Evolutionary conservation across 2,888 invertebrate species (phyloP).

Genomic region (Thecocarcelia acutangulata): DNA sequence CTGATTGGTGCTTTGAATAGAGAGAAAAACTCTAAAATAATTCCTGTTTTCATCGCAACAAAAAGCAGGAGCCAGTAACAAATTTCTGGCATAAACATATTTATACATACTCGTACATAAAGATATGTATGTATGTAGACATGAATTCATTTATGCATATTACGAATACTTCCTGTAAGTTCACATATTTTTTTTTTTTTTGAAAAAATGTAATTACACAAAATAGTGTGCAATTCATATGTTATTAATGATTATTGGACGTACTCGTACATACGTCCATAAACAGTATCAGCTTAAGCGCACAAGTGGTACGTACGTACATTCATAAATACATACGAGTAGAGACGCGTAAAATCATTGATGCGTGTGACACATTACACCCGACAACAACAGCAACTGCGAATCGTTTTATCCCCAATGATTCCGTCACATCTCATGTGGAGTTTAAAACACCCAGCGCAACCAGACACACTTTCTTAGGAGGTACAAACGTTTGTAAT

Average conservation of each 20-base stretch:
- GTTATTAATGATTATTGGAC: too few relatives aligned
- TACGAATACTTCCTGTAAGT: too few relatives aligned
- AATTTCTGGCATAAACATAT: not conserved
- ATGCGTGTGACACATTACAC: constrained; percentile 68
- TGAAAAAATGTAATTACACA: too few relatives aligned
- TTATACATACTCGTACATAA: not conserved
- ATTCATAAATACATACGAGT: constrained; percentile 5
- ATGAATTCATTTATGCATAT: too few relatives aligned
- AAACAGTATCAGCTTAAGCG: not conserved
- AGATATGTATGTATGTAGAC: not conserved
- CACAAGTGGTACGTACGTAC: not conserved
- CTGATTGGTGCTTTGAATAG: too few relatives aligned
- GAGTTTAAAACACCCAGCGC: constrained; percentile 37
- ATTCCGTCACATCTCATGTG: constrained; percentile 50
- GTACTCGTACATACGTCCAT: not conserved
- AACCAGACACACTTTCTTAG: not conserved
- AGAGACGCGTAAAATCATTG: constrained; percentile 61
- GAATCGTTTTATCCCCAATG: constrained; percentile 47
- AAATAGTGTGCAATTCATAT: too few relatives aligned
- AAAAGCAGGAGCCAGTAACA: not conserved
- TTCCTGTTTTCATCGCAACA: not conserved
- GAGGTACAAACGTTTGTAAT: not conserved
- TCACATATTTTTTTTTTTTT: too few relatives aligned
- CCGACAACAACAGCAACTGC: constrained; percentile 31
- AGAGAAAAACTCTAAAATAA: not conserved